phyloP scores from a whole-genome alignment of 2,113 vertebrate species.

The Mustelus asterias region DNA sequence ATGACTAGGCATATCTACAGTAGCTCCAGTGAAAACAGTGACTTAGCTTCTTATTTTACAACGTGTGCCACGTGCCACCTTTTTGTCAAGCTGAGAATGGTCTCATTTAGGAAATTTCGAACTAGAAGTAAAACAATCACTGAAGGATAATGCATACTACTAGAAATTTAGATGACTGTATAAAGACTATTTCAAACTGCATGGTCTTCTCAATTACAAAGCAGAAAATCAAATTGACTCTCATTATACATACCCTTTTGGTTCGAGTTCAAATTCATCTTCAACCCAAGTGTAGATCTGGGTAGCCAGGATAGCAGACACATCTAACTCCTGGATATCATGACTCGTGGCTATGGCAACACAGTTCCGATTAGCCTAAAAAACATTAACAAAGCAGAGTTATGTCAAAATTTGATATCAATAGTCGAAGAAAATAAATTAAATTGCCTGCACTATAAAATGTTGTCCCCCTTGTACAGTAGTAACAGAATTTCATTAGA shows the following conservation, averaged over 20 bases:
- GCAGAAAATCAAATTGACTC: not conserved
- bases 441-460: not conserved
- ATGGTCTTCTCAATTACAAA: not conserved
- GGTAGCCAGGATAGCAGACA: conserved; percentile 91
- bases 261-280: conserved; percentile 78
- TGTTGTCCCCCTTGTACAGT: not conserved
- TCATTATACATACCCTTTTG: conserved; percentile 70
- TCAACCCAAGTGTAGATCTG: conserved; percentile 94
- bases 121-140: not conserved
- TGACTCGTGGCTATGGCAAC: conserved; percentile 94
- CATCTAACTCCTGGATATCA: conserved; percentile 94
- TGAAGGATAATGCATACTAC: not conserved
- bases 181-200: not conserved
- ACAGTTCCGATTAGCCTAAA: conserved; percentile 92
- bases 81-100: not conserved
- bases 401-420: not conserved
- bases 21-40: not conserved
- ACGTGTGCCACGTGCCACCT: not conserved
- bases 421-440: not conserved
- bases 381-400: conserved; percentile 41
- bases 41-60: not conserved
- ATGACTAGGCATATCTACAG: not conserved
- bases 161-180: not conserved
- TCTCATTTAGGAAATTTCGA: not conserved
- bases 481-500: not conserved